A percentile compares a stretch with the other conserved stretches of the same genome.
These are phyloP conservation scores for Ara ararauna DNA, from an alignment of 2,797 vertebrate species.

Conservation along the genomic window DNA sequence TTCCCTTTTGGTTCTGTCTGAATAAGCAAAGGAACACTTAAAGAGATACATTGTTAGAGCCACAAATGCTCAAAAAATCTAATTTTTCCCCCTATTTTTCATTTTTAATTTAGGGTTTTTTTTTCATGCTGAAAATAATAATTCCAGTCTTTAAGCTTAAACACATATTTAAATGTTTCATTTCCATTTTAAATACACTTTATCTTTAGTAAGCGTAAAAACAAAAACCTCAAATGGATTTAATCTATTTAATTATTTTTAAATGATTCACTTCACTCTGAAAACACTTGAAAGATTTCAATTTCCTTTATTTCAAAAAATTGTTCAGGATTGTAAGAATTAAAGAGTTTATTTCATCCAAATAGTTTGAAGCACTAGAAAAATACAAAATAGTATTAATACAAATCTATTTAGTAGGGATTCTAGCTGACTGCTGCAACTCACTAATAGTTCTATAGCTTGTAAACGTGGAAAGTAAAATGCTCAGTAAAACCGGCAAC, in stretches of 20 bases:
- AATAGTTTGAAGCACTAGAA: background rate
- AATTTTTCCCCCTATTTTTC: background rate
- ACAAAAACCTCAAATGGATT: background rate
- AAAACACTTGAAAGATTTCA: background rate
- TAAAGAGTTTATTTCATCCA: background rate
- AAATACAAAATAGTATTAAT: background rate
- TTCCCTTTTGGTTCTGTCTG: background rate
- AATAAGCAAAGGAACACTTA: background rate
- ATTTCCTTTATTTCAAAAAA: background rate
- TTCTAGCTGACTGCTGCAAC: background rate
- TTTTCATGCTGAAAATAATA: background rate
- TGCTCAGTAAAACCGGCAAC: background rate
- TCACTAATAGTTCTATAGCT: background rate
- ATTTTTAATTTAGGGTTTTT: background rate
- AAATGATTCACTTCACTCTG: background rate
- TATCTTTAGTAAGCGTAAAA: background rate
- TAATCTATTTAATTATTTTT: background rate
- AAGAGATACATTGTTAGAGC: background rate
- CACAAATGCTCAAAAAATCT: rapidly evolving
- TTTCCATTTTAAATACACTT: background rate
- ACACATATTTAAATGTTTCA: background rate
- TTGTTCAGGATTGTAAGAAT: background rate
- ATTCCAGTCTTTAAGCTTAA: background rate
- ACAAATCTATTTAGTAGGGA: background rate
- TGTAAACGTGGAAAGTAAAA: background rate